These are phyloP conservation scores for Ectropis crepuscularia DNA, from an alignment of 2,888 invertebrate genomes.

Conservation along the genomic window DNA sequence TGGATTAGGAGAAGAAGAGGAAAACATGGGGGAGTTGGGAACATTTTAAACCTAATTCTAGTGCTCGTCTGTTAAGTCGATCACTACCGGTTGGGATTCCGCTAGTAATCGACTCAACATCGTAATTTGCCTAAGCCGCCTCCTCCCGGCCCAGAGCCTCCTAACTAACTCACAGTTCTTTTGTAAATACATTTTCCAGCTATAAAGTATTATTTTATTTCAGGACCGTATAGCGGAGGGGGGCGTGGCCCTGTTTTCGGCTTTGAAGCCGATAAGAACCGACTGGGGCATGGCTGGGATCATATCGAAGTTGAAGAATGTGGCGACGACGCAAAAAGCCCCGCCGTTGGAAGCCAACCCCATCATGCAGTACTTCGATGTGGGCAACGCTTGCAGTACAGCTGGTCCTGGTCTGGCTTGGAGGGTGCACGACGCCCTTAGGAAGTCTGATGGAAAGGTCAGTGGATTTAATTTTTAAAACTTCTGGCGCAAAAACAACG, in stretches of 20 bases:
- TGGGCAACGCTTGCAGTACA: conserved; percentile 91
- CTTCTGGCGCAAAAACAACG: too few species aligned
- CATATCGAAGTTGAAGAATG: conserved; percentile 59
- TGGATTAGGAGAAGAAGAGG: too few species aligned
- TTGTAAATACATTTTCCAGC: too few species aligned
- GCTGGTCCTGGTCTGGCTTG: conserved; percentile 96
- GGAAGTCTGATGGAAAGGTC: conserved; percentile 96
- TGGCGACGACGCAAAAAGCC: conserved; percentile 36
- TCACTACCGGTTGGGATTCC: too few species aligned
- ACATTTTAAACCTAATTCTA: too few species aligned
- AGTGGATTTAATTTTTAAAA: conserved; percentile 52
- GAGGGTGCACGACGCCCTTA: conserved; percentile 95
- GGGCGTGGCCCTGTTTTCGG: not conserved
- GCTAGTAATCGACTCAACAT: too few species aligned
- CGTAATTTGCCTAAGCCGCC: too few species aligned
- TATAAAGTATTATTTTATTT: conserved; percentile 1
- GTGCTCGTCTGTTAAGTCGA: too few species aligned
- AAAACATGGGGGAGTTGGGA: too few species aligned
- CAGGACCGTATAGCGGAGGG: not conserved
- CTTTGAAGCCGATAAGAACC: not conserved
- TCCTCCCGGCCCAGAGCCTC: too few species aligned
- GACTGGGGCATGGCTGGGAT: conserved; percentile 58
- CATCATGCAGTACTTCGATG: conserved; percentile 94
- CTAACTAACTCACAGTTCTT: too few species aligned
- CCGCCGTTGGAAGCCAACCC: conserved; percentile 88